A percentile compares a stretch with the other conserved stretches of the same genome.
phyloP scores from a whole-genome alignment of 2,888 invertebrate genomes.

The Lasioglossum calceatum region DNA sequence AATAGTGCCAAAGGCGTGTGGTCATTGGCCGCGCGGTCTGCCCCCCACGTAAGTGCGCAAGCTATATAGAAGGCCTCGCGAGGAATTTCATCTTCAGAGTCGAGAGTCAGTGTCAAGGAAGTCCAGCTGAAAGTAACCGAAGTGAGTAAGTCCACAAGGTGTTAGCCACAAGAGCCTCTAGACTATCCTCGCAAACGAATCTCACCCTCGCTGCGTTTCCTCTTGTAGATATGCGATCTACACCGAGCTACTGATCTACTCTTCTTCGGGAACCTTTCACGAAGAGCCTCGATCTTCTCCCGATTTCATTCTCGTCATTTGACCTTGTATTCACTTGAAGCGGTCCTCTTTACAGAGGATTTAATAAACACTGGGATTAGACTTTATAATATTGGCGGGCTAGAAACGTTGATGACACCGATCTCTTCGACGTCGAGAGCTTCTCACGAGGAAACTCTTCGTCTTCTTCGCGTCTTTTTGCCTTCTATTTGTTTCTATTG shows the following conservation, averaged over 20 bases:
- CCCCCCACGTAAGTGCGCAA: constrained; percentile 76
- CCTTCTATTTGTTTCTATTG: background rate
- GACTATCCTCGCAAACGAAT: background rate
- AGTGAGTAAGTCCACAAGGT: constrained; percentile 64
- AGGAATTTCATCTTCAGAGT: constrained; percentile 84
- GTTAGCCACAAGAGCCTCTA: background rate
- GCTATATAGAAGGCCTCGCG: constrained; percentile 84
- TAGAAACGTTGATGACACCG: background rate
- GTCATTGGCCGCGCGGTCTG: constrained; percentile 80
- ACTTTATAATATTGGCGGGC: background rate
- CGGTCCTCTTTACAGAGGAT: background rate
- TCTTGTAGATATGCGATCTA: background rate
- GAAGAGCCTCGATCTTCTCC: background rate
- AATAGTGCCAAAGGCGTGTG: constrained; percentile 78
- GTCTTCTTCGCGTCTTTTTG: background rate
- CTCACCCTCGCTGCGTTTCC: background rate
- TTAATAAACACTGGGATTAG: background rate
- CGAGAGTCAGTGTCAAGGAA: constrained; percentile 83
- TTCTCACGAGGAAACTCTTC: background rate
- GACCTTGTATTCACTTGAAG: background rate
- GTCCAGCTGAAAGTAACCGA: constrained; percentile 77
- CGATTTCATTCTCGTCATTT: background rate
- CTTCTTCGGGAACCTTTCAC: background rate
- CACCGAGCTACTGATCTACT: background rate
- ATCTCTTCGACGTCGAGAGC: background rate